Base-by-base conservation (phyloP, 2,797 vertebrate species). In the Gymnocypris eckloni region DNA sequence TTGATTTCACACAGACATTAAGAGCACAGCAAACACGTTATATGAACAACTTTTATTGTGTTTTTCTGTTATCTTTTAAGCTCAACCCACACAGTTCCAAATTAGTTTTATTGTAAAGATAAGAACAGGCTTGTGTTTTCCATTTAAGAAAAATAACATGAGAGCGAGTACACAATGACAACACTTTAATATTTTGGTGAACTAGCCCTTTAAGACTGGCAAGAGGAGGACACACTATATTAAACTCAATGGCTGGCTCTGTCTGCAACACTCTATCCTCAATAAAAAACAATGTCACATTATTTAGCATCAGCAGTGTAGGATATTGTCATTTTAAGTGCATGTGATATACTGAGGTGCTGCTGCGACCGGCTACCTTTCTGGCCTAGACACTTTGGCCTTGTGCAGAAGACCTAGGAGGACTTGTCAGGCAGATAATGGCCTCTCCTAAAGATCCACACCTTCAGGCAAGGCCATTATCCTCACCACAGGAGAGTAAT, bases 381-480 rank as follows among this genome's bases (percentile, higher is more conserved):
- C 59, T 75, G 37, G 39, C 50, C 69, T 67, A 54, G 18, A 64
- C 37, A 39, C 54, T 73, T 3, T n/a, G 39, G 76, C 56, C 13
- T 56, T 69, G 67, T 64, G 56, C 77, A 69, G 73, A 70, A 77
- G 43, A 83, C 76, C 78, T 82, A 72, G 71, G 54, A 71, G 70
- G 79, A 82, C 85, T 45, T 87, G 77, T 88, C 43, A 64, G 70
- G 82, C 71, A 82, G 84, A 89, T 90, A 90, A 92, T 90, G 88
- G 84, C 86, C 89, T 92, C 89, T 83, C 88, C 89, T 90, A 81
- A 89, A 89, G 89, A 90, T 90, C 89, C 87, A 90, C 92, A 94
- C 92, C 89, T 94, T 90, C 85, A 91, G 92, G 87, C 86, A 82
- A 91, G 66, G 89, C 83, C 89, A 95, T 94, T 95, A 93, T 92